Conservation (phyloP, 2,797 vertebrate genomes). For the Pseudochaenichthys georgianus region DNA sequence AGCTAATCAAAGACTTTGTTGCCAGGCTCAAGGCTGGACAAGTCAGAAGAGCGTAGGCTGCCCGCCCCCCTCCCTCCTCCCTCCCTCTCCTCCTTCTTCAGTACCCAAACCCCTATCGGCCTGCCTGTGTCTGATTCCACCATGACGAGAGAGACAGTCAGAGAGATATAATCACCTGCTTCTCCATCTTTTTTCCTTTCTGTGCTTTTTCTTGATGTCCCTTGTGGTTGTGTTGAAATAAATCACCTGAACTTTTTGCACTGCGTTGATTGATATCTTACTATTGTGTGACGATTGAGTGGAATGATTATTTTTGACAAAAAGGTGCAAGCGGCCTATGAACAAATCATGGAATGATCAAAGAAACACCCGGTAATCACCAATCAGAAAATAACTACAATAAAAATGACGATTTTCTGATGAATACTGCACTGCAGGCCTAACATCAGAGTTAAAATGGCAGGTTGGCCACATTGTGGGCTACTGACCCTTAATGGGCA, state of each 20-base stretch:
- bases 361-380: not conserved
- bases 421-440: not conserved
- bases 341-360: conserved; percentile 40
- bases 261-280: conserved; percentile 68
- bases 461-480: not conserved
- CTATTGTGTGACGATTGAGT: conserved; percentile 7
- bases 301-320: conserved; percentile 20
- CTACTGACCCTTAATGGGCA: not conserved
- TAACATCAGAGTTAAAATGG: not conserved
- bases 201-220: conserved; percentile 53
- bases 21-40: conserved; percentile 93
- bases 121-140: conserved; percentile 60
- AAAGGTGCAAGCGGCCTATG: not conserved
- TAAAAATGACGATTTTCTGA: conserved; percentile 12
- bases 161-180: conserved; percentile 63
- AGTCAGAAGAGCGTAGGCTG: conserved; percentile 94
- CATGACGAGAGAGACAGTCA: conserved; percentile 53
- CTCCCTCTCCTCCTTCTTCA: conserved; percentile 37
- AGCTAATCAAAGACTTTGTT: conserved; percentile 96
- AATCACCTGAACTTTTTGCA: conserved; percentile 77
- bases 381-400: not conserved
- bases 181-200: conserved; percentile 35
- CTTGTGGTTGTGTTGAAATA: conserved; percentile 76
- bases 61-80: conserved; percentile 20
- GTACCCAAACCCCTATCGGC: conserved; percentile 32